Base-by-base conservation (phyloP, 23 tunicate species). In the Halocynthia roretzi region DNA sequence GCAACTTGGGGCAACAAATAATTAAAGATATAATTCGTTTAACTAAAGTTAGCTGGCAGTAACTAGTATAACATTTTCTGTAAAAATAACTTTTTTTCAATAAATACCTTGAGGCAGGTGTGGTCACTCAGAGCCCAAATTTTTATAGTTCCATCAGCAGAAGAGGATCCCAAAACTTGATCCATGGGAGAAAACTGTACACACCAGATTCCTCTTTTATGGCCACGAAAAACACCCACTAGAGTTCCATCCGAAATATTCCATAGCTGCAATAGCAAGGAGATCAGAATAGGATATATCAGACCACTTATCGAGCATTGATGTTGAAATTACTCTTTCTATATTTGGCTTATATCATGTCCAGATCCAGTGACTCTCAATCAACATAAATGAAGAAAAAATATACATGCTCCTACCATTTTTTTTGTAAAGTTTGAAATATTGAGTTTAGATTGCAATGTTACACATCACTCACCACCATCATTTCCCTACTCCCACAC, bases 81-180 rank as follows among this genome's bases (percentile, higher is more conserved):
- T 50, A 15, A 15, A 8, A 21, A 18, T 15, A 22, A 15, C 57
- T 8, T 14, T 44, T 5, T 18, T 11, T 9, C 12, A 2, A 48
- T 31, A 31, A 31, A 31, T 70, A 74, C 78, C 67, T 87, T 87
- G 23, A 93, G 22, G 51, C 94, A 87, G 8, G 86, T 75, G 44
- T 71, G 76, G 52, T 87, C 89, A 6, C 81, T 51, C 53, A 93
- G 56, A 40, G 78, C 44, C 98, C 98, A 93, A 21, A 93, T 23
- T 77, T 80, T 83, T 10, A 93, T 71, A 12, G 86, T 77, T 7
- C 98, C 90, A 71, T 93, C 98, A n/a, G 90, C 94, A 55, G 94
- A 87, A 7, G 86, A 75, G 0, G 82, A 73, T 49, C 90, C 98
- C 14, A 93, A 65, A 61, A 87, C 83, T 70, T 93, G 87, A 76